A percentile compares a stretch with the other conserved stretches of the same genome.
These are phyloP conservation scores for Apogon hyalosoma DNA, from an alignment of 2,797 vertebrate species.

Conservation along the genomic window DNA sequence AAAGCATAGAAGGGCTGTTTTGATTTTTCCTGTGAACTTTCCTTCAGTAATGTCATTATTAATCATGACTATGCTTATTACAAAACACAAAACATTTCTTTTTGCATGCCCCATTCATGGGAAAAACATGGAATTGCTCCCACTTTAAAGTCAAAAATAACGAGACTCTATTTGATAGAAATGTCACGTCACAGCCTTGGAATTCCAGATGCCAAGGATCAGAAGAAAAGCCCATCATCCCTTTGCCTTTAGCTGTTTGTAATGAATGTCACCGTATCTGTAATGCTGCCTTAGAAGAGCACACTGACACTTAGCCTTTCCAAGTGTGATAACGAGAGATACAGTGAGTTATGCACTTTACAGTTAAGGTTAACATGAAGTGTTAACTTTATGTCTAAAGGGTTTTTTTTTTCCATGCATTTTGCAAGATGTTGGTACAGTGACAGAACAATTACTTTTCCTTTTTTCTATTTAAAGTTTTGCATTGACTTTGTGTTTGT, in stretches of 20 bases:
- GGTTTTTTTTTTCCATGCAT: background rate
- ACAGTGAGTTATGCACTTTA: background rate
- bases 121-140: background rate
- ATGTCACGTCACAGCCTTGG: constrained; percentile 17
- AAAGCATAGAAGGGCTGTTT: background rate
- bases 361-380: background rate
- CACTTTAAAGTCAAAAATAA: constrained; percentile 16
- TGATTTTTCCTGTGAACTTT: background rate
- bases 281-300: constrained; percentile 42
- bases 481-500: too few species aligned
- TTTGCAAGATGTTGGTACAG: too few species aligned
- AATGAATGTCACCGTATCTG: constrained; percentile 59
- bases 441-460: too few species aligned
- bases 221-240: constrained; percentile 54
- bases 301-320: constrained; percentile 34
- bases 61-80: background rate
- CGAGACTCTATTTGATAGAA: constrained; percentile 37
- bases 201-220: constrained; percentile 38
- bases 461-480: too few species aligned
- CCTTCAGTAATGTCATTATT: background rate
- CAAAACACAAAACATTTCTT: constrained; percentile 6
- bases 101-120: constrained; percentile 5
- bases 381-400: background rate
- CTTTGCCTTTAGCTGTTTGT: constrained; percentile 40
- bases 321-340: constrained; percentile 8